Evolutionary conservation across 2,888 invertebrate genomes (phyloP), one percentile per base, ranked within the genome.

Genomic region (Oegoconia quadripuncta): DNA sequence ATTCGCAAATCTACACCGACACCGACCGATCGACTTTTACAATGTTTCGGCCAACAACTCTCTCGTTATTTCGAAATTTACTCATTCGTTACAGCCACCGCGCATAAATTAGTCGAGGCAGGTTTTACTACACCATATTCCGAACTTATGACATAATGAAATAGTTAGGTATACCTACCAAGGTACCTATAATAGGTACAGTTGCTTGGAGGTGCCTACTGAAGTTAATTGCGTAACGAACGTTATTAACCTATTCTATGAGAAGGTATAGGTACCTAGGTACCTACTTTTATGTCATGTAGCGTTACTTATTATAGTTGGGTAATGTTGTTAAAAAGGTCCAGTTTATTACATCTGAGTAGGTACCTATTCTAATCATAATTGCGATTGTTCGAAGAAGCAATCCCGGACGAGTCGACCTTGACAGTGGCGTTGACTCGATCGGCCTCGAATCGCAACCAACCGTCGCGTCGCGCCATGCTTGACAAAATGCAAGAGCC

Each of bases 351-450:
- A 72, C 65, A 70, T 50, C 51, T 52, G 62, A 52, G 45, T 39
- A 45, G 54, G n/a, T n/a, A n/a, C n/a, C n/a, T n/a, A n/a, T n/a
- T n/a, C n/a, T n/a, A n/a, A n/a, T n/a, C n/a, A n/a, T n/a, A 64
- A 59, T 63, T 53, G 55, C 55, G 56, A 63, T 61, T 57, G 60
- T 62, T 64, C 57, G 35, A 32, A 27, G 29, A 27, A 37, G 33
- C 14, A 27, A n/a, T 11, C 62, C 55, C 70, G 71, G 64, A 57
- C 69, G 61, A 50, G 46, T 29, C 61, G 84, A 74, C 86, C 84
- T 84, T 84, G 86, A 65, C 73, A 66, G 64, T 75, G 82, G 74
- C 84, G 77, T 82, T 86, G 83, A 86, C 83, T 82, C 64, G 62
- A 48, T 60, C 59, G 66, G 63, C 75, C 76, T 75, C 68, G 72